These are phyloP conservation scores for Epinephelus malabaricus DNA, from an alignment of 2,797 vertebrate genomes.

Conservation along the genomic window DNA sequence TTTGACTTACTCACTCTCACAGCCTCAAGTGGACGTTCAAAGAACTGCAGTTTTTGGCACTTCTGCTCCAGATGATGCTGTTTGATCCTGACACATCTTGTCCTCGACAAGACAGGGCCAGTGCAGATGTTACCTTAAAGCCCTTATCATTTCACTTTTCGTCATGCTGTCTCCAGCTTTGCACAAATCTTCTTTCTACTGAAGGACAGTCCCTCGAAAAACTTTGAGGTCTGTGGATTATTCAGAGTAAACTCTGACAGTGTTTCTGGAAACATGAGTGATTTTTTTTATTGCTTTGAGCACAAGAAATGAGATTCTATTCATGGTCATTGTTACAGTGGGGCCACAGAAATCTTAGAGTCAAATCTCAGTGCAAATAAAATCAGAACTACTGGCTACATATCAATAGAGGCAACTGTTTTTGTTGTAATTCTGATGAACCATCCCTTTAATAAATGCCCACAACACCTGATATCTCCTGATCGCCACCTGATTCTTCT, in stretches of 20 bases:
- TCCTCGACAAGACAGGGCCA: neutral
- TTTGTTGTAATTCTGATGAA: neutral
- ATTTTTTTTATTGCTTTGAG: too few relatives aligned
- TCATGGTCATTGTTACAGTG: too few relatives aligned
- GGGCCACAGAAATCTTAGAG: too few relatives aligned
- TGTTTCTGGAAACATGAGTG: neutral
- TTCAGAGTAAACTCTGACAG: constrained; percentile 1
- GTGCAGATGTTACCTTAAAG: neutral
- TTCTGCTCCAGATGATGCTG: too few relatives aligned
- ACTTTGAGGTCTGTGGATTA: neutral
- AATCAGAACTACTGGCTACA: neutral
- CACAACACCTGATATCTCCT: neutral
- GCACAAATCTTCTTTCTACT: too few relatives aligned
- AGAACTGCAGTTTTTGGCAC: too few relatives aligned
- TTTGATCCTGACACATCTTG: neutral
- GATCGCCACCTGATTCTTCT: neutral
- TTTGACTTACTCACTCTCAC: too few relatives aligned
- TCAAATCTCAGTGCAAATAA: neutral
- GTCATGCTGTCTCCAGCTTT: neutral
- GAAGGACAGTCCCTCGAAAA: neutral
- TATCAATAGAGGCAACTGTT: neutral
- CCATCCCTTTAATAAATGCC: neutral
- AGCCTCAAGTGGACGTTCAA: too few relatives aligned
- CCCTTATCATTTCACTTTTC: neutral
- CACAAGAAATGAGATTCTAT: too few relatives aligned